phyloP scores from a whole-genome alignment of 1,140 invertebrate genomes.

The Drosophila gunungcola region DNA sequence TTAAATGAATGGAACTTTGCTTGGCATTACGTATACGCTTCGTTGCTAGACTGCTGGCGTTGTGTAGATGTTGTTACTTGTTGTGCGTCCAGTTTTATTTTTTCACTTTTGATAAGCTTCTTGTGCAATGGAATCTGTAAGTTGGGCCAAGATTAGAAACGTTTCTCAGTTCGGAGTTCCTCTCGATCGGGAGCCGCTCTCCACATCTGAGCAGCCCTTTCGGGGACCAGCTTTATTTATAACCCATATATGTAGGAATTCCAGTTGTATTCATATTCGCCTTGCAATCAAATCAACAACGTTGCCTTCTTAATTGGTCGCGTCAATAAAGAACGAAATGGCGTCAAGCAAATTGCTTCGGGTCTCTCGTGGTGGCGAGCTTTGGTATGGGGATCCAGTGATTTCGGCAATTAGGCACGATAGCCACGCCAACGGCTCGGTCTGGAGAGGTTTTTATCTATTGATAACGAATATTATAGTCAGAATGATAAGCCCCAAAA shows the following conservation, averaged over 20 bases:
- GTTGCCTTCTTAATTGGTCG: conserved; percentile 45
- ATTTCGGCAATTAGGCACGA: conserved; percentile 43
- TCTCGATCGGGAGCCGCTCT: conserved; percentile 1
- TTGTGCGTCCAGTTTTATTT: conserved; percentile 20
- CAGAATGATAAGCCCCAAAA: conserved; percentile 33
- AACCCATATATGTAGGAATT: conserved; percentile 22
- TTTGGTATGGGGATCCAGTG: conserved; percentile 26
- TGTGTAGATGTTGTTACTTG: conserved; percentile 17
- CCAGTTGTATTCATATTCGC: conserved; percentile 30
- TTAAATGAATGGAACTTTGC: conserved; percentile 58
- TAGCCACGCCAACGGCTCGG: conserved; percentile 8
- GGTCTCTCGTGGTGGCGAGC: conserved; percentile 17
- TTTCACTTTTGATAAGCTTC: conserved; percentile 27
- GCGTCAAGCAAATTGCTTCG: conserved; percentile 54
- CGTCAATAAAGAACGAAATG: conserved; percentile 58
- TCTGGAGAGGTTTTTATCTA: conserved; percentile 39
- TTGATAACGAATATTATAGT: conserved; percentile 42
- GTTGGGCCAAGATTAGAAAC: conserved; percentile 18
- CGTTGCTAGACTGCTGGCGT: conserved; percentile 45
- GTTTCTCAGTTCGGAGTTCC: neutral
- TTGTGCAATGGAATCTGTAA: conserved; percentile 36
- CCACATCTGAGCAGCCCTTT: conserved; percentile 18
- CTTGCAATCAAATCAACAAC: conserved; percentile 41
- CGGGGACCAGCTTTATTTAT: conserved; percentile 11
- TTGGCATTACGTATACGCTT: conserved; percentile 58